Evolutionary conservation across 2,888 invertebrate genomes (phyloP), one percentile per base, ranked within the genome.

Genomic region (Cheilosia scutellata): DNA sequence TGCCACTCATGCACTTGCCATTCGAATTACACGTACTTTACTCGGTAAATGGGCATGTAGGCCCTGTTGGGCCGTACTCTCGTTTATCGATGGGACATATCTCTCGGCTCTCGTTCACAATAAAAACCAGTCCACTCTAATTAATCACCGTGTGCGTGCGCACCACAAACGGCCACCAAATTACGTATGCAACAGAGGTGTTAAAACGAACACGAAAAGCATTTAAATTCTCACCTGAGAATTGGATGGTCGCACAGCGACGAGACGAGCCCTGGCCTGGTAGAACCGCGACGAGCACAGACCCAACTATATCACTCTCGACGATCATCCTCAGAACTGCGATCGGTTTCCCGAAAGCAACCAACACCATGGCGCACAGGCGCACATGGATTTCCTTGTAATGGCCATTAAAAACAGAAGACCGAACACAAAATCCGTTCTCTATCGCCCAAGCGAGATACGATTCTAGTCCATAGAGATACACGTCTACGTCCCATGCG

Each of bases 221-320:
- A 86, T 86, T 86, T 86, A 86, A 86, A 86, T 86, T 86, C 80
- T 86, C 86, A 86, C 86, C 86, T 86, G 51, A 51, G 40, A 37
- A 37, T 37, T 37, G 37, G 37, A 53, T 20, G 42, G 25, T 65
- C 55, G 31, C 25, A 33, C 44, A 33, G 6, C 31, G 6, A 13
- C 44, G 25, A 20, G 25, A 20, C 5, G 11, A 37, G 37, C 37
- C 7, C 47, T 4, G 20, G 20, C 20, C 20, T 20, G 20, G 20
- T 2, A 20, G 20, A 20, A 44, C 11, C 6, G 27, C 11, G 5
- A 9, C 9, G 11, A 11, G 0, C 49, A 1, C 9, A 25, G 57
- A 44, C 62, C 62, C 60, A 53, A 55, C 66, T 49, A 65, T 72
- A 66, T 77, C 72, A 31, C 53, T 44, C 20, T 29, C 3, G 40